phyloP scores from a whole-genome alignment of 2,888 invertebrate genomes.

The Brenthis hecate region DNA sequence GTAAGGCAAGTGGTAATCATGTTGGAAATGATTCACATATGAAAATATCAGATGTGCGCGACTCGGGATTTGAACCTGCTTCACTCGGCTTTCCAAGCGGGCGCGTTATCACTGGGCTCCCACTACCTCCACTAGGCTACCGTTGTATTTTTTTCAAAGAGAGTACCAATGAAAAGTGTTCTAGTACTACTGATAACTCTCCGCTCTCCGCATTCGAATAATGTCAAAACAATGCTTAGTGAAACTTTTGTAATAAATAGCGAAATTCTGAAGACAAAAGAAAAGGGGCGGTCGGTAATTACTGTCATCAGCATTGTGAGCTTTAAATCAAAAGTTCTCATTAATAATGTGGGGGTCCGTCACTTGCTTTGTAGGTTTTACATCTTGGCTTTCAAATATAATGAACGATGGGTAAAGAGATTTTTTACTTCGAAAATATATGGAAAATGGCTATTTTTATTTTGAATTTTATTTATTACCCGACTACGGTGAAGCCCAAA shows the following conservation, averaged over 20 bases:
- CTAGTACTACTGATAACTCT: not conserved
- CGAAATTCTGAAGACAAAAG: conserved; percentile 14
- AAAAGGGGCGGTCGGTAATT: conserved; percentile 23
- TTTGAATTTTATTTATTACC: no score
- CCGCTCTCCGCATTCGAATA: not conserved
- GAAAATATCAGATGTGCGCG: no score
- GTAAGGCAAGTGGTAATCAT: no score
- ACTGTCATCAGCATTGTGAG: conserved; percentile 31
- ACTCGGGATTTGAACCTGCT: no score
- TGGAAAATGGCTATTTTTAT: no score
- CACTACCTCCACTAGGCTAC: no score
- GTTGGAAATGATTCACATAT: no score
- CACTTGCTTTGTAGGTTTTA: no score
- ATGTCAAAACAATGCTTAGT: not conserved
- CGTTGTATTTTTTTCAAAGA: not conserved
- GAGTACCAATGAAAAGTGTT: no score
- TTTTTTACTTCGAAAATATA: no score
- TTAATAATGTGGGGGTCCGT: conserved; percentile 21
- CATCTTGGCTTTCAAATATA: not conserved
- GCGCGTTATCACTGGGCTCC: no score
- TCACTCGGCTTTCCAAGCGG: not conserved
- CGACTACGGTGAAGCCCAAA: no score
- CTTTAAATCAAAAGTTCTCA: conserved; percentile 32
- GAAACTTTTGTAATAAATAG: conserved; percentile 14
- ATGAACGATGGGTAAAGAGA: not conserved